Conservation (phyloP, 2,113 vertebrate genomes). For the Pantherophis guttatus region DNA sequence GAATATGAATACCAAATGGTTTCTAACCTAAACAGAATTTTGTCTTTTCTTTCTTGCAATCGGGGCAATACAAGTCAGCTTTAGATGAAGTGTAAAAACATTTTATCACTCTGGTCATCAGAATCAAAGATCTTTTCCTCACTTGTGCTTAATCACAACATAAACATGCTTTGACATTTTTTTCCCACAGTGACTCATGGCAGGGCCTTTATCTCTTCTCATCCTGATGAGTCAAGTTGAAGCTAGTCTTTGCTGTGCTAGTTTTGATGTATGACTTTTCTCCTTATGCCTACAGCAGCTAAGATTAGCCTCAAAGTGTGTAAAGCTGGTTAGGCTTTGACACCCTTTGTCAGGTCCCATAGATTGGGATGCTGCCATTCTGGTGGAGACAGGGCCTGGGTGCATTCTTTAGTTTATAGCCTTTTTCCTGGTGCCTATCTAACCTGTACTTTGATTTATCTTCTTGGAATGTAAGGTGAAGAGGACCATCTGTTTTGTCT, state of each 20-base stretch:
- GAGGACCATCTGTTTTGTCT: no score
- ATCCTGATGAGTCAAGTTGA: background rate
- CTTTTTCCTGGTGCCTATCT: no score
- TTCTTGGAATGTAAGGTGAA: no score
- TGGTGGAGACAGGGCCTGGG: no score
- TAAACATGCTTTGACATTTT: background rate
- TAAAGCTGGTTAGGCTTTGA: background rate
- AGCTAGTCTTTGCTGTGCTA: background rate
- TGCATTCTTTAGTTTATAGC: no score
- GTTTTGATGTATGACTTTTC: background rate
- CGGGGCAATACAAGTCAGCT: background rate
- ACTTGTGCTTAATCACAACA: background rate
- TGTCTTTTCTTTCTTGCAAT: constrained; percentile 33
- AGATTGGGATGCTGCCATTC: no score
- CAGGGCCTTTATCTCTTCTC: background rate
- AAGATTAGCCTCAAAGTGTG: background rate
- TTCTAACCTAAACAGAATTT: constrained; percentile 12
- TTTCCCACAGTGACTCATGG: background rate
- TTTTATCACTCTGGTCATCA: background rate
- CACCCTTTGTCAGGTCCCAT: no score
- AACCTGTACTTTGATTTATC: no score
- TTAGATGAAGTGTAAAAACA: background rate
- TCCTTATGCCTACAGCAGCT: background rate
- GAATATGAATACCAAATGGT: background rate
- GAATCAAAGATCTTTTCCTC: background rate